phyloP scores from a whole-genome alignment of 2,888 invertebrate genomes.

The Harpalus rufipes region DNA sequence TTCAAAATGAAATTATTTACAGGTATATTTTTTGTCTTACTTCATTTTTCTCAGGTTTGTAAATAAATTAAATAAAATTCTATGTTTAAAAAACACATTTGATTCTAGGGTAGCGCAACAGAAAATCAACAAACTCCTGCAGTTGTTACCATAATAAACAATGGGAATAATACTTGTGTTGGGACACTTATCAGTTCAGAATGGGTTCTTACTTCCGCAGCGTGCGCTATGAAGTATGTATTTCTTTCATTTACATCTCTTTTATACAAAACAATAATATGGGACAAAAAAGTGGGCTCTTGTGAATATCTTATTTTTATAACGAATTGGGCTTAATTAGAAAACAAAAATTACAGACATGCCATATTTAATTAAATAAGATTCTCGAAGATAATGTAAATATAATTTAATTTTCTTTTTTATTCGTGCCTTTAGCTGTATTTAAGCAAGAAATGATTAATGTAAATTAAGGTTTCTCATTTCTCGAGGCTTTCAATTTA shows the following conservation, averaged over 20 bases:
- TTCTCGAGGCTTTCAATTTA: no score
- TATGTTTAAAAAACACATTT: not conserved
- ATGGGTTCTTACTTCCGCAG: constrained; percentile 32
- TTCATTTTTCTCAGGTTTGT: constrained; percentile 17
- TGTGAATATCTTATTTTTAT: no score
- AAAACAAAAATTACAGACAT: no score
- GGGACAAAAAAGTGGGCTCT: no score
- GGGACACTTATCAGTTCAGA: not conserved
- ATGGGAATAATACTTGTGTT: not conserved
- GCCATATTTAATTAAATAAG: no score
- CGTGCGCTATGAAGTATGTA: constrained; percentile 8
- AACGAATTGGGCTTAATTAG: no score
- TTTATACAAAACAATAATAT: no score
- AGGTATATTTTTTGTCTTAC: not conserved
- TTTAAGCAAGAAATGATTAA: no score
- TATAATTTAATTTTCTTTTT: no score
- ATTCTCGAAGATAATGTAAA: no score
- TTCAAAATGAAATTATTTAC: constrained; percentile 41
- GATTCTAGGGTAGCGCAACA: not conserved
- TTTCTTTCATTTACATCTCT: not conserved
- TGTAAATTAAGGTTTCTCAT: no score
- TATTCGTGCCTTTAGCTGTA: no score
- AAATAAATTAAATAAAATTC: not conserved
- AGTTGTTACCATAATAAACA: constrained; percentile 6
- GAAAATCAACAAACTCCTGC: not conserved